phyloP scores from a whole-genome alignment of 2,113 vertebrate genomes.

The Brachyistius frenatus region DNA sequence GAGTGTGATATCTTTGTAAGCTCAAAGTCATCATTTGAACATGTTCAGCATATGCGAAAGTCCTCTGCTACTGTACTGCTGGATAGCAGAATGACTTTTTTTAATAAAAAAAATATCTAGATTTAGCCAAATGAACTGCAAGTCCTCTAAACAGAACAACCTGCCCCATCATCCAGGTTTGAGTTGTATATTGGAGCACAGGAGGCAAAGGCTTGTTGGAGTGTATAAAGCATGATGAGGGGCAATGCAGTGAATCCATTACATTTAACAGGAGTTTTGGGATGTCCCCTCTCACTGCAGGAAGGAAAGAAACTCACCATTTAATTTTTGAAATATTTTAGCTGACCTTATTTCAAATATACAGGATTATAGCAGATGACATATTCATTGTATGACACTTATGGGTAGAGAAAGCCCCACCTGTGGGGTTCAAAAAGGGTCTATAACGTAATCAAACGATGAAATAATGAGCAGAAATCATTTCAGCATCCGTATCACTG shows the following conservation, averaged over 20 bases:
- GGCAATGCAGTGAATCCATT: background rate
- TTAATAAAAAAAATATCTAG: constrained; percentile 29
- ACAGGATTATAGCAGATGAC: too few species aligned
- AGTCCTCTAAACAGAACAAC: background rate
- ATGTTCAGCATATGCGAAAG: background rate
- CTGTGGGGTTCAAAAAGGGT: too few species aligned
- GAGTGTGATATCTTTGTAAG: constrained; percentile 49
- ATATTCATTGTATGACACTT: too few species aligned
- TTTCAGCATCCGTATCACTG: too few species aligned
- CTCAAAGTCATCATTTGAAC: constrained; percentile 59
- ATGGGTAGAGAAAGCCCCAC: too few species aligned
- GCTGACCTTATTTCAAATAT: too few species aligned
- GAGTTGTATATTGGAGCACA: background rate
- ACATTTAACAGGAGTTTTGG: background rate
- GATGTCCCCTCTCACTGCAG: background rate
- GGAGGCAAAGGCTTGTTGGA: background rate
- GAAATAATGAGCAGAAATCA: too few species aligned
- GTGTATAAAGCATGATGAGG: background rate
- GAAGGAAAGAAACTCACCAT: too few species aligned
- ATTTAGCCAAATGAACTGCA: background rate
- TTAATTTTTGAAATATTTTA: too few species aligned
- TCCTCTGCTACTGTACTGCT: constrained; percentile 21
- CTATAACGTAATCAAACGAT: too few species aligned
- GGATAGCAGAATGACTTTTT: constrained; percentile 5
- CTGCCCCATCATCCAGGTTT: background rate